Base-by-base conservation (phyloP, 2,888 invertebrate species). In the Chymomyza caudatula region DNA sequence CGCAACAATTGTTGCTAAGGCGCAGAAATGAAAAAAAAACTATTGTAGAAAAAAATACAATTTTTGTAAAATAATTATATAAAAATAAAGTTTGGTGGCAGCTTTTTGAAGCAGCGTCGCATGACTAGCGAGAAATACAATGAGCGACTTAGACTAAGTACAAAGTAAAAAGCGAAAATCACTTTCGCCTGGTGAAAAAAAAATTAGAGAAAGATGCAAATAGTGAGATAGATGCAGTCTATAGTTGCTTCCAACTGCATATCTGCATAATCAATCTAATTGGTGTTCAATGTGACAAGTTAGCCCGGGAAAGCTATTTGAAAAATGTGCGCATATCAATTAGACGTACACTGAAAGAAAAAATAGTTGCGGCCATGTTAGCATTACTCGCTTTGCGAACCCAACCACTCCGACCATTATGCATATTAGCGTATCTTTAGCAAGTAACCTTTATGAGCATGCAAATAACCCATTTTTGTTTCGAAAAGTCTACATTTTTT, bases 241-340 rank as follows among this genome's bases (percentile, higher is more conserved):
- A 13, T n/a, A 52, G 23, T 23, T 15, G 29, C 29, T 13, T 0
- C 6, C 6, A 19, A 8, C 22, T 51, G 51, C 20, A 19, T 49
- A 17, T 44, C n/a, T 17, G 47, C 49, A 49, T 22, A 19, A 82
- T 82, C 87, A 86, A 82, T 82, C 82, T 87, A 82, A 82, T 82
- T 82, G 87, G 78, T 76, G 86, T 84, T 11, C 82, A 80, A 87
- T 86, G 73, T 71, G 51, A 54, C 58, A 25, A 65, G 11, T 54
- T 49, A 60, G 54, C 47, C 52, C 43, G 51, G 43, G 6, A 43
- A 29, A 43, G 58, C 55, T n/a, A 43, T 43, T 57, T 22, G 8
- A 13, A 44, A 56, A 49, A 57, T 44, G 44, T 43, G 53, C 59
- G 67, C 81, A 73, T 74, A 78, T 70, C 78, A 84, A 72, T 80